Evolutionary conservation across 2,888 invertebrate species (phyloP), one percentile per base, ranked within the genome.

Genomic region (Mystacides longicornis): DNA sequence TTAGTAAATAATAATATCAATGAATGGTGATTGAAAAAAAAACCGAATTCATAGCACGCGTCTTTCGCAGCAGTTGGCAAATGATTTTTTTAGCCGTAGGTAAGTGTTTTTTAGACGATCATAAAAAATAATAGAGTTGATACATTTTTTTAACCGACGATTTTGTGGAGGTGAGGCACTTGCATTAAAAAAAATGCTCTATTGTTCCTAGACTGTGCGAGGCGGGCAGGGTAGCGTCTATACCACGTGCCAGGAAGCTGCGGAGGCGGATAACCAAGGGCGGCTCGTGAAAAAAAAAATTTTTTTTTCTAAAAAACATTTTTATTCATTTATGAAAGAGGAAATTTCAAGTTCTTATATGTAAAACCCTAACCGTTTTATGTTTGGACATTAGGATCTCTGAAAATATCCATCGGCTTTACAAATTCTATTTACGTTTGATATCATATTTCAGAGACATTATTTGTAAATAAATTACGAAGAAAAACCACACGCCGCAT

Each of bases 241-340:
- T 37, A 7, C 48, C 53, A 53, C 53, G 53, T 48, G 53, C 53
- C 53, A 53, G 53, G 53, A 53, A 52, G 45, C 23, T 21, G 43
- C 23, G 18, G 16, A 21, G 19, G 21, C 21, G 46, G 46, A 20
- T 19, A 5, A 11, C 11, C 31, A 48, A 3, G 7, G 53, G 42
- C 33, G 19, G 48, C 3, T 11, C 52, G 47, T 33, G 47, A 45
- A 43, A 23, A n/a, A 19, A 22, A n/a, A 18, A 19, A 51, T 43
- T 9, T 9, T 11, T 43, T n/a, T n/a, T 7, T 7, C 5, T 11
- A 5, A 27, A n/a, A 27, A 27, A 27, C 11, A 27, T 7, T 27
- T 27, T 27, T 27, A 27, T 5, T 27, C 11, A 27, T 27, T 27
- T 27, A n/a, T n/a, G n/a, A n/a, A n/a, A n/a, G n/a, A n/a, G n/a